Conservation (phyloP, 1,140 invertebrate species). For the Charaxes varanes region DNA sequence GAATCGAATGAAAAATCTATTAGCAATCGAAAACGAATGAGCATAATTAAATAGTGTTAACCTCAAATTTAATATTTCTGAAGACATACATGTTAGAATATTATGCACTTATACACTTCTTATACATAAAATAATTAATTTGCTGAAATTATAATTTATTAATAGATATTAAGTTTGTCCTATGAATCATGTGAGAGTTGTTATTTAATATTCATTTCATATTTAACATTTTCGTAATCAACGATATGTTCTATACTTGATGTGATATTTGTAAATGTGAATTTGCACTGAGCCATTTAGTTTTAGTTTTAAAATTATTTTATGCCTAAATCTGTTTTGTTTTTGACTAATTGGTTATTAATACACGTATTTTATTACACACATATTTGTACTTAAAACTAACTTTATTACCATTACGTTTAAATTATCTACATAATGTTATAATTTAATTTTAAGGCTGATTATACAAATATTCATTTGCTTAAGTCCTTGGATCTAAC, state of each 20-base stretch:
- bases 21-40: conserved; percentile 13
- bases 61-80: no score
- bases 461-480: not conserved
- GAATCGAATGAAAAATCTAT: conserved; percentile 11
- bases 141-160: no score
- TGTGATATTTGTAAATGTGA: conserved; percentile 1
- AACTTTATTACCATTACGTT: not conserved
- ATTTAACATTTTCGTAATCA: not conserved
- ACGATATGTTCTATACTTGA: not conserved
- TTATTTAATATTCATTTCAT: not conserved
- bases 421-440: not conserved
- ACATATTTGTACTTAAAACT: not conserved
- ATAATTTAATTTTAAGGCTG: not conserved
- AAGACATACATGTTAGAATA: no score
- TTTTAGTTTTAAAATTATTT: not conserved
- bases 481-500: no score
- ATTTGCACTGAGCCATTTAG: not conserved
- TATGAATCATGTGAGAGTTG: no score
- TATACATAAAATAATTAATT: no score
- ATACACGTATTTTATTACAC: no score
- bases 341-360: no score
- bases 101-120: no score
- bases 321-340: not conserved
- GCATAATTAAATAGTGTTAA: no score
- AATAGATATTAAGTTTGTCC: no score